These are phyloP conservation scores for Reticulitermes speratus DNA, from an alignment of 1,140 invertebrate species.

Conservation along the genomic window DNA sequence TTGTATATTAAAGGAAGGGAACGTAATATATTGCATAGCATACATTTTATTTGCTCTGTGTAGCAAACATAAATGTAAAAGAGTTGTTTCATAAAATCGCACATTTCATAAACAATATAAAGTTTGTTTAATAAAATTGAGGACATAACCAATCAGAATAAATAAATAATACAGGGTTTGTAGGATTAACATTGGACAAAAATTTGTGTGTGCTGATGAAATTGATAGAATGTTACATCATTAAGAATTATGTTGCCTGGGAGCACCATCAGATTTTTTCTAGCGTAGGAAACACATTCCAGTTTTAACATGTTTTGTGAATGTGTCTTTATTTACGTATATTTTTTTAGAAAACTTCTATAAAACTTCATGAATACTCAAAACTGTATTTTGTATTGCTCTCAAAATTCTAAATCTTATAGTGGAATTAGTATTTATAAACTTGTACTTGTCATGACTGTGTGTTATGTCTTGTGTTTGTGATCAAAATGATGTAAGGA, in stretches of 20 bases:
- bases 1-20: background rate
- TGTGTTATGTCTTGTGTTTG: background rate
- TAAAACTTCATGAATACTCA: background rate
- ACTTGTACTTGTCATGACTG: background rate
- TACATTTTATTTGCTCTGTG: background rate
- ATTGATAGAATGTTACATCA: background rate
- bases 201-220: background rate
- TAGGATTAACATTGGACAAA: no score
- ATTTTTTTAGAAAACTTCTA: background rate
- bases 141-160: no score
- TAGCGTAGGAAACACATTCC: background rate
- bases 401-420: background rate
- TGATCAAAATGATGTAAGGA: conserved; percentile 11
- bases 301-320: background rate
- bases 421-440: background rate
- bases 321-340: background rate
- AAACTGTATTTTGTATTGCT: conserved; percentile 6
- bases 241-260: background rate
- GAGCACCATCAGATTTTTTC: background rate
- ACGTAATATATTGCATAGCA: background rate
- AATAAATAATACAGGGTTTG: no score
- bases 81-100: background rate
- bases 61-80: background rate
- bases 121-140: background rate
- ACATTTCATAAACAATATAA: background rate